A percentile compares a stretch with the other conserved stretches of the same genome.
phyloP scores from a whole-genome alignment of 1,140 invertebrate genomes.

The Leptonema lineaticorne region DNA sequence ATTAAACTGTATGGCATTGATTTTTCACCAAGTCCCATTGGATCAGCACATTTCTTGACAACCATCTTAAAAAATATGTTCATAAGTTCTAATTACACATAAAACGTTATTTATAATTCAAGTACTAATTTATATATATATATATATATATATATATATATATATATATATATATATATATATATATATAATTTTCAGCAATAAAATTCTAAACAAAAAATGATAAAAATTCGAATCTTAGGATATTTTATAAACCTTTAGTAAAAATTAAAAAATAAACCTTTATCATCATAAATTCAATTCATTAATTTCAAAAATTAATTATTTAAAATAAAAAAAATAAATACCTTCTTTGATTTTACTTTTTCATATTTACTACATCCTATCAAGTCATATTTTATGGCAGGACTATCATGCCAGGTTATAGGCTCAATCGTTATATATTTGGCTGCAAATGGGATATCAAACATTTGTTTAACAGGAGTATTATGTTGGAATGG shows the following conservation, averaged over 20 bases:
- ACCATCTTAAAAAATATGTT: no score
- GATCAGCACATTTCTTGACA: conserved; percentile 58
- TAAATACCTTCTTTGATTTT: conserved; percentile 1
- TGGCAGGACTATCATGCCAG: conserved; percentile 73
- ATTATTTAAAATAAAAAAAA: background rate
- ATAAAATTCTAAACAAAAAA: no score
- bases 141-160: no score
- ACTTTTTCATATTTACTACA: conserved; percentile 54
- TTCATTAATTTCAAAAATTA: no score
- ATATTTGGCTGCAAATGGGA: conserved; percentile 67
- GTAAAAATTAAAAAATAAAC: background rate
- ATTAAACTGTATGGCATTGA: conserved; percentile 61
- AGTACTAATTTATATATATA: background rate
- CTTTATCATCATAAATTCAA: background rate
- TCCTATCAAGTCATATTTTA: conserved; percentile 74
- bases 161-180: no score
- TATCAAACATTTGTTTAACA: conserved; percentile 64
- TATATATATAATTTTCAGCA: no score
- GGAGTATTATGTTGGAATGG: conserved; percentile 63
- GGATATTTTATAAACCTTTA: no score
- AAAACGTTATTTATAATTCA: no score
- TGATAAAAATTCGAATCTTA: no score
- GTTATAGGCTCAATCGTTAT: conserved; percentile 70
- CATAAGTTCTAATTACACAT: no score
- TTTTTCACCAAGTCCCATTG: conserved; percentile 65